These are phyloP conservation scores for Spodoptera littoralis DNA, from an alignment of 2,888 invertebrate genomes.

Conservation along the genomic window DNA sequence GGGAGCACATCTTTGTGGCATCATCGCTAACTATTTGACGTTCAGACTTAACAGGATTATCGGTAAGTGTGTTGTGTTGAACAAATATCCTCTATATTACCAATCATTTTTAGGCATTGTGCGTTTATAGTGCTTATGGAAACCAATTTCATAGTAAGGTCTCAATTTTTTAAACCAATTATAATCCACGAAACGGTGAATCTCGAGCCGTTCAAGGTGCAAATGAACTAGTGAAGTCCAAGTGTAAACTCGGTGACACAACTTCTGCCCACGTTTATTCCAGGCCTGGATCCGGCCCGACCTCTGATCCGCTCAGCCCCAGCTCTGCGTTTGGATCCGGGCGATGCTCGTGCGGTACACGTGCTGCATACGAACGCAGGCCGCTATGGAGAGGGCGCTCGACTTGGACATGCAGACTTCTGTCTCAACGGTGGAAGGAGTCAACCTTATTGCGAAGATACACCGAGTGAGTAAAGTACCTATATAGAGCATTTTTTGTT, in stretches of 20 bases:
- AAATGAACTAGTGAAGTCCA: too few relatives aligned
- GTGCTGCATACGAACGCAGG: conserved; percentile 94
- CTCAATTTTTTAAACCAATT: too few relatives aligned
- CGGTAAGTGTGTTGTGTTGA: conserved; percentile 76
- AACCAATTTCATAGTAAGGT: too few relatives aligned
- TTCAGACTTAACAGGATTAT: conserved; percentile 93
- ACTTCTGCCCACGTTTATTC: background rate
- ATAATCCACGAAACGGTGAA: too few relatives aligned
- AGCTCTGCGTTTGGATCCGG: conserved; percentile 90
- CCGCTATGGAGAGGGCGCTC: conserved; percentile 92
- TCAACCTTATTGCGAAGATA: conserved; percentile 93
- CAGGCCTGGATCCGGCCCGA: conserved; percentile 92
- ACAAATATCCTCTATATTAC: background rate
- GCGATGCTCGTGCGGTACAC: conserved; percentile 93
- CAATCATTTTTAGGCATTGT: too few relatives aligned
- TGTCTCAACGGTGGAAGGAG: conserved; percentile 94
- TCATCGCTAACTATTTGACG: conserved; percentile 92
- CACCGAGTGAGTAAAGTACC: conserved; percentile 87
- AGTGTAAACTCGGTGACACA: too few relatives aligned
- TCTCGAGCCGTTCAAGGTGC: too few relatives aligned
- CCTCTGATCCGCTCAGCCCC: conserved; percentile 91
- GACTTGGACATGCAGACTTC: conserved; percentile 93
- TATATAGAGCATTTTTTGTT: too few relatives aligned
- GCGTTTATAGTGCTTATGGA: too few relatives aligned
- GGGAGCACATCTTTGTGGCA: conserved; percentile 93